A percentile compares a stretch with the other conserved stretches of the same genome.
These are phyloP conservation scores for Yasuhikotakia modesta DNA, from an alignment of 2,797 vertebrate genomes.

Conservation along the genomic window DNA sequence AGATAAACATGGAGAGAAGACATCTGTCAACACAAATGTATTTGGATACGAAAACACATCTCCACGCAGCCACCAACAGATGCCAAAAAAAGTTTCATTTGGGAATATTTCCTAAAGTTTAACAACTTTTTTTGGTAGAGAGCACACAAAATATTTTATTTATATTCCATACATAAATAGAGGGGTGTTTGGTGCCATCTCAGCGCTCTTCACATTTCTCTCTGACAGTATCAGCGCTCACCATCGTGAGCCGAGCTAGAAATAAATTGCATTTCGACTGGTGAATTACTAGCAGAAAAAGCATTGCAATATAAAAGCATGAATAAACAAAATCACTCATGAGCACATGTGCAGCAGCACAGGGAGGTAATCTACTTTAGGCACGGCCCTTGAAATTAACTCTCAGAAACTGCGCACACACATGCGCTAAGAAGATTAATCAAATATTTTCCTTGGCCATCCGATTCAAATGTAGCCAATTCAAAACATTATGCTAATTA, in stretches of 20 bases:
- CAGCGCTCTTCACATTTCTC: conserved; percentile 81
- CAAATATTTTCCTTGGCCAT: conserved; percentile 69
- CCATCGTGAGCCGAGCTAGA: conserved; percentile 77
- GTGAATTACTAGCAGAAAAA: conserved; percentile 76
- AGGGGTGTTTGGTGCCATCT: conserved; percentile 78
- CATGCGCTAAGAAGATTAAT: conserved; percentile 82
- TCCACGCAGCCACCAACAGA: neutral
- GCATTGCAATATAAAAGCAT: conserved; percentile 83
- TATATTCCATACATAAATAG: conserved; percentile 85
- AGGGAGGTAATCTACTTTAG: conserved; percentile 82
- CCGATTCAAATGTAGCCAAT: conserved; percentile 66
- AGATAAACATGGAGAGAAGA: no score
- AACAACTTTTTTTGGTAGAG: conserved; percentile 64
- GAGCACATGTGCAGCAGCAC: conserved; percentile 81
- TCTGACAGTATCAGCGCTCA: conserved; percentile 82
- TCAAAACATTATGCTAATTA: conserved; percentile 77
- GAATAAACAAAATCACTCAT: conserved; percentile 86
- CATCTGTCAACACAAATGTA: neutral
- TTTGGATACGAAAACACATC: neutral
- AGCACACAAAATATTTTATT: conserved; percentile 77
- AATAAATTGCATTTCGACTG: conserved; percentile 83
- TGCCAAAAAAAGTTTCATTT: conserved; percentile 55
- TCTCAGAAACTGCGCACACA: conserved; percentile 78
- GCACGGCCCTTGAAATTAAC: conserved; percentile 82
- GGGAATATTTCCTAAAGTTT: conserved; percentile 57